Evolutionary conservation across 1,140 invertebrate species (phyloP).

Genomic region (Papilio dardanus): DNA sequence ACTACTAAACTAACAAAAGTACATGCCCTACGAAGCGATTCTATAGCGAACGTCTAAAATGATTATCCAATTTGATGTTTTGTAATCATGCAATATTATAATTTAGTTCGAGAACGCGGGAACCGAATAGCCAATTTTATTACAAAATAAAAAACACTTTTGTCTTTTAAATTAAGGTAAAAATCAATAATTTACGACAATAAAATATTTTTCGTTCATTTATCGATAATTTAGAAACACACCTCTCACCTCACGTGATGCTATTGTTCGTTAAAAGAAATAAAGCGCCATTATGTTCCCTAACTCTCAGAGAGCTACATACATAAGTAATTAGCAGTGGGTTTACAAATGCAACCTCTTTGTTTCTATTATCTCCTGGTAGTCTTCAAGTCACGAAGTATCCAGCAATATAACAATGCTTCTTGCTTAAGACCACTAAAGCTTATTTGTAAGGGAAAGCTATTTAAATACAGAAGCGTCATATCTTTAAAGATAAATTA

Average conservation of each 20-base stretch:
- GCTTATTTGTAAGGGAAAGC: neutral
- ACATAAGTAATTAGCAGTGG: slow-evolving; percentile 48
- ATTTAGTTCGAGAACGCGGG: neutral
- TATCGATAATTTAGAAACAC: slow-evolving; percentile 26
- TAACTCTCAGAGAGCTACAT: slow-evolving; percentile 43
- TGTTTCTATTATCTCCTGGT: slow-evolving; percentile 43
- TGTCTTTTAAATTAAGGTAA: neutral
- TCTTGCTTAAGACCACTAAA: neutral
- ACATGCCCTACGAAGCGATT: no score
- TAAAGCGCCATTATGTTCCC: slow-evolving; percentile 46
- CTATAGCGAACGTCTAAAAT: no score
- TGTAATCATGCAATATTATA: neutral
- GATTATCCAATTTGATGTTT: no score
- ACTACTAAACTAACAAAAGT: no score
- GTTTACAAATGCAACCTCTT: slow-evolving; percentile 42
- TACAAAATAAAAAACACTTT: neutral
- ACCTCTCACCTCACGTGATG: slow-evolving; percentile 28
- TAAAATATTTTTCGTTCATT: slow-evolving; percentile 10
- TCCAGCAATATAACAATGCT: slow-evolving; percentile 34
- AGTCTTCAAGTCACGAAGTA: slow-evolving; percentile 39
- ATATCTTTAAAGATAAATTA: neutral
- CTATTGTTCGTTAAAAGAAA: slow-evolving; percentile 48
- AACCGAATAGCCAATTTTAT: neutral
- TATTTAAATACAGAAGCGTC: neutral
- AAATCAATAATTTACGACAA: no score